Evolutionary conservation across 2,888 invertebrate genomes (phyloP), one percentile per base, ranked within the genome.

Genomic region (Maniola hyperantus): DNA sequence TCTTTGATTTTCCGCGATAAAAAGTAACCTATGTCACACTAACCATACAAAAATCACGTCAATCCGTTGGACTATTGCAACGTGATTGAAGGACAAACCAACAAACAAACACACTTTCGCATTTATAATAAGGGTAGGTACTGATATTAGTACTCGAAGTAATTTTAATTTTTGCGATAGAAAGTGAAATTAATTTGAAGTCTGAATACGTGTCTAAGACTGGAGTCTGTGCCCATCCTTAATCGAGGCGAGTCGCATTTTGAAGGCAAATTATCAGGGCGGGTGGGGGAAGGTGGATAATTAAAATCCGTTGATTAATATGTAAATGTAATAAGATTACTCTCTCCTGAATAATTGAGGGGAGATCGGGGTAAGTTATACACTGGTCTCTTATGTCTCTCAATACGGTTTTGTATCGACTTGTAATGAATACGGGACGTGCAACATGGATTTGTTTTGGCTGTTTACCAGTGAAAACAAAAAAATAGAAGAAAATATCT

Each of bases 271-370:
- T 91, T 91, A 90, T 89, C 88, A 88, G 84, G 85, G 83, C 80
- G 77, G 70, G 67, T 81, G 83, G 81, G 84, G 92, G 89, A 91
- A 93, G 93, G 94, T 94, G 96, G 95, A 97, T 97, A 97, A 97
- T 97, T 97, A 97, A 97, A 97, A 97, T 97, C 97, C 96, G 96
- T 97, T 97, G 97, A 97, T 97, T 97, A 97, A 97, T 97, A 97
- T 97, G 97, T 97, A 97, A 97, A 97, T 97, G 97, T 97, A 97
- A 97, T 97, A 97, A 97, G 97, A 97, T 97, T 97, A 97, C 96
- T 96, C 96, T 96, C 96, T 95, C 96, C 94, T 96, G 96, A 96
- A 96, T 96, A 96, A 95, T 95, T 93, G 90, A 90, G 84, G 83
- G 85, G 86, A 84, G 81, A 81, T 81, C 42, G 82, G 87, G 88